phyloP scores from a whole-genome alignment of 1,140 invertebrate genomes.

The Glossosoma conforme region DNA sequence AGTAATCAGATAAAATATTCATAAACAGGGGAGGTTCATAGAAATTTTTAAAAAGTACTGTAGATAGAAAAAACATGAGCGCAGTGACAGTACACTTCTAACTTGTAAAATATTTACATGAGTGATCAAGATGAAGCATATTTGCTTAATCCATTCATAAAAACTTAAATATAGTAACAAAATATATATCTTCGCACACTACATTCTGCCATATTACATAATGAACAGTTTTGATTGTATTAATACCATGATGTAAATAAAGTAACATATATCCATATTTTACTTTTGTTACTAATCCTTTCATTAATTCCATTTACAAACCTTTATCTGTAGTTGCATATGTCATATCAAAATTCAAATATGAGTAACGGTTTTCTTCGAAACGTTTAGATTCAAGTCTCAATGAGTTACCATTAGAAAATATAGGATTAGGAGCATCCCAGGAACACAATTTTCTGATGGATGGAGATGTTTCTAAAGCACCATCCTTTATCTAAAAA shows the following conservation, averaged over 20 bases:
- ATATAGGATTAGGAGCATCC: constrained; percentile 10
- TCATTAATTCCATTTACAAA: not conserved
- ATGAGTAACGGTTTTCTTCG: not conserved
- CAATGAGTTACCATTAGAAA: constrained; percentile 14
- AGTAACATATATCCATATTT: constrained; percentile 3
- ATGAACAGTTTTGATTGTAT: not conserved
- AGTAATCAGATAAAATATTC: no score
- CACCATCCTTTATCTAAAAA: constrained; percentile 18
- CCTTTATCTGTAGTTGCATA: constrained; percentile 8
- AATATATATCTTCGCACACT: not conserved
- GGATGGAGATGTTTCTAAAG: not conserved
- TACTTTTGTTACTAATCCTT: not conserved
- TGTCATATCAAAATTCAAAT: not conserved
- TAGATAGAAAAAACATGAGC: no score
- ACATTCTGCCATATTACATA: not conserved
- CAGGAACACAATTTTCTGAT: constrained; percentile 1
- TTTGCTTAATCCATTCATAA: no score
- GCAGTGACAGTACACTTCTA: no score
- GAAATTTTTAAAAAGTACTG: no score
- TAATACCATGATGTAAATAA: not conserved
- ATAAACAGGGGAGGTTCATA: no score
- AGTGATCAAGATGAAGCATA: no score
- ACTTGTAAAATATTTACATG: no score
- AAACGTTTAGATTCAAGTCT: not conserved
- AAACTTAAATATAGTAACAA: not conserved